Percentiles rank a stretch among this genome's conserved stretches.
These are phyloP conservation scores for Carassius gibelio DNA, from an alignment of 2,113 vertebrate genomes.

Conservation along the genomic window DNA sequence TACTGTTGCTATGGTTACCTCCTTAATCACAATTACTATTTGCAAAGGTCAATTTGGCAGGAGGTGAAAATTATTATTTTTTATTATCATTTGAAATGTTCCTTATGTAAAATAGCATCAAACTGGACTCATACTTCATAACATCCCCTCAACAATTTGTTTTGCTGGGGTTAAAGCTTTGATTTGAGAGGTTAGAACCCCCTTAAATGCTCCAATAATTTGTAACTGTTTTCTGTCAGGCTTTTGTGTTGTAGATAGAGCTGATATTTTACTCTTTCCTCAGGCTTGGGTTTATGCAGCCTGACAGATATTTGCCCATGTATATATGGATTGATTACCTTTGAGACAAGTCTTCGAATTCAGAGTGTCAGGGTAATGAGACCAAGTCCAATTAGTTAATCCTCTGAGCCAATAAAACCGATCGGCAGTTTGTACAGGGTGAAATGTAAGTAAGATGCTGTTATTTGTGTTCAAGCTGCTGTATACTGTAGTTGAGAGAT, in stretches of 20 bases:
- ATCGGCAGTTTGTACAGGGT: constrained; percentile 26
- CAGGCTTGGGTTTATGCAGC: constrained; percentile 12
- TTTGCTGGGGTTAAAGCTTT: neutral
- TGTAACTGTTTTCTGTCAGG: neutral
- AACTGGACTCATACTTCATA: neutral
- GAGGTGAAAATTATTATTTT: constrained; percentile 8
- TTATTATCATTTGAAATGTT: neutral
- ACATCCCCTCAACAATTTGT: neutral
- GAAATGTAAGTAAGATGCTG: constrained; percentile 20
- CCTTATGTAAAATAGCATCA: neutral
- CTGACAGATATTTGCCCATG: constrained; percentile 33
- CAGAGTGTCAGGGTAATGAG: constrained; percentile 51
- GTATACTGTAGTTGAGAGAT: neutral
- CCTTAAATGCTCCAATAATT: constrained; percentile 9
- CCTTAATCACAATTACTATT: neutral
- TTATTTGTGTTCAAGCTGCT: constrained; percentile 25
- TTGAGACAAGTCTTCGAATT: constrained; percentile 42
- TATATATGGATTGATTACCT: constrained; percentile 51
- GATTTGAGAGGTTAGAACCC: neutral
- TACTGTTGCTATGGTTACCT: constrained; percentile 5
- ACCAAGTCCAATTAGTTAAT: constrained; percentile 52
- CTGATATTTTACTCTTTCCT: constrained; percentile 21
- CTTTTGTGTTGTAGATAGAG: neutral
- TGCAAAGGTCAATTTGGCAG: constrained; percentile 11
- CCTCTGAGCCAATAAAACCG: constrained; percentile 34